phyloP scores from a whole-genome alignment of 2,113 vertebrate genomes.

The Myrmophylax atrothorax region DNA sequence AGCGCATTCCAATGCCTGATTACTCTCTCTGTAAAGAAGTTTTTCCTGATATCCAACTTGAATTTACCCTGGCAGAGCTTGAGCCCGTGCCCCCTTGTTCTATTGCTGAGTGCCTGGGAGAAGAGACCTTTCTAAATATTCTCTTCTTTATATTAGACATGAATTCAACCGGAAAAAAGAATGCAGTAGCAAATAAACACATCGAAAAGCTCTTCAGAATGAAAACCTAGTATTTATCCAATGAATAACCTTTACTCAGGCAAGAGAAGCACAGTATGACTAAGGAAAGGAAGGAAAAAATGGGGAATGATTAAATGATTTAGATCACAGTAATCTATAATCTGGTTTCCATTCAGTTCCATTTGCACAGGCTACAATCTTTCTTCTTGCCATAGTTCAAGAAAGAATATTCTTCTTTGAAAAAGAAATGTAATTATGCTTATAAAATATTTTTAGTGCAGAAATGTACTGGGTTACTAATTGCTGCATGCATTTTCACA shows the following conservation, averaged over 20 bases:
- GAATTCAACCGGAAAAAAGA: neutral
- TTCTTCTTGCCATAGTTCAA: neutral
- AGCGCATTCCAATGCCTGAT: too few species aligned
- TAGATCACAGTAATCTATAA: constrained; percentile 12
- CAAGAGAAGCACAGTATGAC: neutral
- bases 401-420: neutral
- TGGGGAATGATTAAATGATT: neutral
- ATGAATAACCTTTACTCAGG: neutral
- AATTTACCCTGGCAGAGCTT: too few species aligned
- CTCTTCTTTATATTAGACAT: neutral
- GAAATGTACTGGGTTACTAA: neutral
- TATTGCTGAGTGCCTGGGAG: too few species aligned
- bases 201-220: neutral
- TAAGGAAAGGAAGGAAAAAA: neutral
- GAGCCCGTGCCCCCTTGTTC: too few species aligned
- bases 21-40: too few species aligned
- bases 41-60: too few species aligned
- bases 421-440: constrained; percentile 3
- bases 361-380: neutral
- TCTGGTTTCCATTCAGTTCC: neutral
- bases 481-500: neutral
- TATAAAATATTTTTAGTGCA: neutral
- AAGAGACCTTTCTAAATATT: neutral
- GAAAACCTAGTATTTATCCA: constrained; percentile 21
- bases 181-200: neutral